Percentiles rank a stretch among this genome's conserved stretches.
phyloP scores from a whole-genome alignment of 2,113 vertebrate genomes.

The Callorhinus ursinus region DNA sequence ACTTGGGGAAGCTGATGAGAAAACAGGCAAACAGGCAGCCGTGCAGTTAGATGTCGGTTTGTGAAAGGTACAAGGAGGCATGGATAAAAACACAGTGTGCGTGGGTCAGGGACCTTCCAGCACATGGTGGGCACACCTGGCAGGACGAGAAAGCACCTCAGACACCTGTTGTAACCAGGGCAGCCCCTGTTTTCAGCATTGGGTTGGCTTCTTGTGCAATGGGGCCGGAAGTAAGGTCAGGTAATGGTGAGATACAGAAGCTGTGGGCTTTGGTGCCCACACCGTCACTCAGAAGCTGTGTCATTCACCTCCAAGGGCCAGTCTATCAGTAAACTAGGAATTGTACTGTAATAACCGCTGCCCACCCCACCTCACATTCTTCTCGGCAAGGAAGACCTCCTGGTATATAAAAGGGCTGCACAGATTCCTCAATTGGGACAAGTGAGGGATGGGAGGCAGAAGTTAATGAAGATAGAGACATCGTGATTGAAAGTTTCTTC shows the following conservation, averaged over 20 bases:
- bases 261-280: not conserved
- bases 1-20: not conserved
- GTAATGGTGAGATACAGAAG: not conserved
- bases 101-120: fast-evolving
- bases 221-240: not conserved
- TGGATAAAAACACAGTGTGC: not conserved
- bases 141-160: not conserved
- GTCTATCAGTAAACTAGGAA: not conserved
- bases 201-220: fast-evolving
- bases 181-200: not conserved
- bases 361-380: not conserved
- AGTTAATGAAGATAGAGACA: not conserved
- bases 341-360: not conserved
- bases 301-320: not conserved
- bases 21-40: not conserved
- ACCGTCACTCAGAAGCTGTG: not conserved
- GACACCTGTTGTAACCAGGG: not conserved
- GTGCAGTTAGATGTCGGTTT: not conserved
- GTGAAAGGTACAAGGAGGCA: not conserved
- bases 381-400: not conserved
- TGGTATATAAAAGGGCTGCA: not conserved
- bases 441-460: not conserved
- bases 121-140: fast-evolving
- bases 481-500: not conserved
- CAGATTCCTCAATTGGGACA: not conserved